These are phyloP conservation scores for Propithecus coquereli DNA, from an alignment of 2,113 vertebrate genomes.

Conservation along the genomic window DNA sequence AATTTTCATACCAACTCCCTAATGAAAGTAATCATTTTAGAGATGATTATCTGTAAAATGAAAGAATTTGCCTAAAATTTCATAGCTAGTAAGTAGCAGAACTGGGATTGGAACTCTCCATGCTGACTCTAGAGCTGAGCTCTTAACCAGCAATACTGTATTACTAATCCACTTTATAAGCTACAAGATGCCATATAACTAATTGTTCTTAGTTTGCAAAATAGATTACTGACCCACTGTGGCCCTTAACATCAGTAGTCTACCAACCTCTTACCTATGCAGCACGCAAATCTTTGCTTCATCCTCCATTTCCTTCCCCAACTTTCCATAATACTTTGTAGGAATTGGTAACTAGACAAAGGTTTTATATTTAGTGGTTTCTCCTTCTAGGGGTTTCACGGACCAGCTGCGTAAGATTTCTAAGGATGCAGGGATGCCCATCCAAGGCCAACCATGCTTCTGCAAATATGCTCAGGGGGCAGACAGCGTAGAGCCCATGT, in stretches of 20 bases:
- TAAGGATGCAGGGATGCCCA: conserved; percentile 97
- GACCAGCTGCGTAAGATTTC: conserved; percentile 98
- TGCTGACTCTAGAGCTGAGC: not conserved
- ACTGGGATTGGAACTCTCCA: not conserved
- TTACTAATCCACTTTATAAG: not conserved
- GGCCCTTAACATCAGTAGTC: not conserved
- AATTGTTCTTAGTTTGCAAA: not conserved
- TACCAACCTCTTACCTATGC: not conserved
- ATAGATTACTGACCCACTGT: not conserved
- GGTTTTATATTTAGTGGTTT: conserved; percentile 54
- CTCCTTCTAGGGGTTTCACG: conserved; percentile 90
- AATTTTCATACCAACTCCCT: not conserved
- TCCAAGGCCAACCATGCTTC: conserved; percentile 98
- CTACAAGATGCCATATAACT: not conserved
- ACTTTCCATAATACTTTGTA: conserved; percentile 12
- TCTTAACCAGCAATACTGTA: not conserved
- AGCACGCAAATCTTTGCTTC: not conserved
- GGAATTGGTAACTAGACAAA: not conserved
- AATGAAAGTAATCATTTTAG: not conserved
- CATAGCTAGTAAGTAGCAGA: not conserved
- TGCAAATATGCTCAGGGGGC: conserved; percentile 98
- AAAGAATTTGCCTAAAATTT: not conserved
- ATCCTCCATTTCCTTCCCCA: not conserved
- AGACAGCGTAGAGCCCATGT: conserved; percentile 99
- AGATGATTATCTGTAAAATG: not conserved